Conservation (phyloP, 2,888 invertebrate species). For the Athrips mouffetella region DNA sequence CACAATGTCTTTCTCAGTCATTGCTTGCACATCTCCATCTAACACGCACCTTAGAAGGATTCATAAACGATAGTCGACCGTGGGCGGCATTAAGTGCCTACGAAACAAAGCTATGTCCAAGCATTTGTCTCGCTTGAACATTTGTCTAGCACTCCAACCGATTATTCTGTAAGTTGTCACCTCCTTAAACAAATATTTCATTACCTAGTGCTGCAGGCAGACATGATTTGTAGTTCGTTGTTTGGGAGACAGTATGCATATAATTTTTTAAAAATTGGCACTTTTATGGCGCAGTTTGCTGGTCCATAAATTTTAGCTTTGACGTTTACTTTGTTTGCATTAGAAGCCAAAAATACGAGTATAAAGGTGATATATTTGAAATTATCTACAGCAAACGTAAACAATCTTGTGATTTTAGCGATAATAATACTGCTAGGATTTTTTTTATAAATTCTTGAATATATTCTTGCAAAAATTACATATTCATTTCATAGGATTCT, state of each 20-base stretch:
- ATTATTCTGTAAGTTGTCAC: constrained; percentile 35
- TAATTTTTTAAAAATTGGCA: constrained; percentile 8
- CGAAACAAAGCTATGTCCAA: constrained; percentile 50
- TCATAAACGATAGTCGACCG: constrained; percentile 34
- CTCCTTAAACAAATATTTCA: constrained; percentile 19
- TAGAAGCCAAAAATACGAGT: constrained; percentile 3
- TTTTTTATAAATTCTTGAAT: too few relatives aligned
- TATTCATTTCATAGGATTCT: too few relatives aligned
- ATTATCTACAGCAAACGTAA: too few relatives aligned
- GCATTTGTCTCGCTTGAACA: constrained; percentile 52
- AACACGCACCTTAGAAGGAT: constrained; percentile 1
- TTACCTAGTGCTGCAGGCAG: constrained; percentile 1
- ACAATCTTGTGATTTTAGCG: too few relatives aligned
- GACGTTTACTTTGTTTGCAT: constrained; percentile 2
- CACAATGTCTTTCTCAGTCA: neutral
- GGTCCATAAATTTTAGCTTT: constrained; percentile 1
- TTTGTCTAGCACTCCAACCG: constrained; percentile 54
- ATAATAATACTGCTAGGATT: too few relatives aligned
- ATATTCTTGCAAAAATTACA: too few relatives aligned
- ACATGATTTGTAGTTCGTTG: constrained; percentile 15
- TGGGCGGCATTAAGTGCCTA: constrained; percentile 45
- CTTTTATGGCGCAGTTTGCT: constrained; percentile 9
- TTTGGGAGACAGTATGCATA: constrained; percentile 11
- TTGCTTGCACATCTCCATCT: constrained; percentile 4
- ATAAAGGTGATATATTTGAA: neutral